Percentiles rank a stretch among this genome's conserved stretches.
Evolutionary conservation across 2,797 vertebrate genomes (phyloP).

Genomic region (Streptopelia turtur): DNA sequence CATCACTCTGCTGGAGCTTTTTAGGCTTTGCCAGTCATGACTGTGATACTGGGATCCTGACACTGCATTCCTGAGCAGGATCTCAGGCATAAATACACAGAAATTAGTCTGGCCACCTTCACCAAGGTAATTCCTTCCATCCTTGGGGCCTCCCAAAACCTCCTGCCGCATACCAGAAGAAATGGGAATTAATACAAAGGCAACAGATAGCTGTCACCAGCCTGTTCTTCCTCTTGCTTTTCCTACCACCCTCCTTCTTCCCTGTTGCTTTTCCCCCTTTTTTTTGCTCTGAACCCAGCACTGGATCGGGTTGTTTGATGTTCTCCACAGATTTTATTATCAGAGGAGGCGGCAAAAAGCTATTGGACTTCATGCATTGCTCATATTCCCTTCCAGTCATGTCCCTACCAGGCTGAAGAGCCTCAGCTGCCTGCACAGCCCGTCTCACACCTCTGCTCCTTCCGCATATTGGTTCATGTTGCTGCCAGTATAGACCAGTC

Average conservation of each 20-base stretch:
- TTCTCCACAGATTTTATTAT: neutral
- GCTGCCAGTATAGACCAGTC: accelerated
- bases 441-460: neutral
- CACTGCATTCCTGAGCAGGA: neutral
- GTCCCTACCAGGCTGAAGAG: neutral
- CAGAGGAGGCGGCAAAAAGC: neutral
- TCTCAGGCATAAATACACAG: neutral
- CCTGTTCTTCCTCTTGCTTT: neutral
- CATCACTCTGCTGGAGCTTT: neutral
- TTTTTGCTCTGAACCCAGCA: neutral
- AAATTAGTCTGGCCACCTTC: neutral
- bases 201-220: neutral
- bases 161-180: neutral
- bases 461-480: accelerated
- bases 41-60: neutral
- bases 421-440: neutral
- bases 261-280: neutral
- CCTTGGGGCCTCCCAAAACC: neutral
- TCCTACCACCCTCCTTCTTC: neutral
- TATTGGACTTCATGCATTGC: neutral
- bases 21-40: neutral
- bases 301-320: neutral
- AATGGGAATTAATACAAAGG: neutral
- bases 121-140: neutral
- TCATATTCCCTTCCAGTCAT: accelerated